Conservation (phyloP, 1,140 invertebrate species). For the Solen grandis region DNA sequence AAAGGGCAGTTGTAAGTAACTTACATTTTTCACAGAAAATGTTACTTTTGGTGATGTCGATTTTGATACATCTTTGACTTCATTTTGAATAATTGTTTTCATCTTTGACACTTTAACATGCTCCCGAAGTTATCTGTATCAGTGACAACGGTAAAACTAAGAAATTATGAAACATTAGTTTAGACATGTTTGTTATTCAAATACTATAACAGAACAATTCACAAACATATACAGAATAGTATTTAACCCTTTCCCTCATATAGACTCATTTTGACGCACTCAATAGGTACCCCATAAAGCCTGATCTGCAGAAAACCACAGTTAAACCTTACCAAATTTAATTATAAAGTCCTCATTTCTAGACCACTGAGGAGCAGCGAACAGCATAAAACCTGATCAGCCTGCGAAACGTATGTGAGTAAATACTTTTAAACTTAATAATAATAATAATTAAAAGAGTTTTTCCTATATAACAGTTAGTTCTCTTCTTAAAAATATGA, state of each 20-base stretch:
- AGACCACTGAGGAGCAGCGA: too few species aligned
- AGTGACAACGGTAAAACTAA: background rate
- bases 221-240: too few species aligned
- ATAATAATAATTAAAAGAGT: background rate
- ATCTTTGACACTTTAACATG: slow-evolving; percentile 11
- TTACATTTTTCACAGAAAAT: slow-evolving; percentile 20
- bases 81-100: slow-evolving; percentile 28
- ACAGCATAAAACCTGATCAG: too few species aligned
- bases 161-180: background rate
- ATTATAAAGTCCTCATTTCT: too few species aligned
- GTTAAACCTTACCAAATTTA: too few species aligned
- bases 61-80: slow-evolving; percentile 35
- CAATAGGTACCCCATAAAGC: too few species aligned
- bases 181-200: background rate
- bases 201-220: too few species aligned
- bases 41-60: slow-evolving; percentile 34
- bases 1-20: background rate
- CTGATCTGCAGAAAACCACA: too few species aligned
- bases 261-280: too few species aligned
- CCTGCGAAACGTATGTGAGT: background rate
- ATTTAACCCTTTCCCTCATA: too few species aligned
- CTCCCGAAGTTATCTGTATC: background rate
- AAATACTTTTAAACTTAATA: background rate
- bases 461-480: too few species aligned
- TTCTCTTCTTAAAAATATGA: too few species aligned